A percentile compares a stretch with the other conserved stretches of the same genome.
Conservation (phyloP, 1,140 invertebrate species). For the Kradibia gibbosae region DNA sequence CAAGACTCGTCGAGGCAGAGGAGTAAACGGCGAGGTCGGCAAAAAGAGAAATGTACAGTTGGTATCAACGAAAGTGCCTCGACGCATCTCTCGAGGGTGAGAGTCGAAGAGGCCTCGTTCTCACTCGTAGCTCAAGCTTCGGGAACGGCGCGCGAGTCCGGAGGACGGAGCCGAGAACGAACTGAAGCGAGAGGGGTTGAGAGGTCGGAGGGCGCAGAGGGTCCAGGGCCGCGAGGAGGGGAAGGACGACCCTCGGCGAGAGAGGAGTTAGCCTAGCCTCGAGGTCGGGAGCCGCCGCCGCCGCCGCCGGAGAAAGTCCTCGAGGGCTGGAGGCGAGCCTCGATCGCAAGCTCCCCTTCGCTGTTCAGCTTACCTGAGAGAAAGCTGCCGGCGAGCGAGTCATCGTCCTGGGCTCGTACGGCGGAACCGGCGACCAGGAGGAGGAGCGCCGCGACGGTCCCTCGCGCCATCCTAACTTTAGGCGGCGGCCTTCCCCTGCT, state of each 20-base stretch:
- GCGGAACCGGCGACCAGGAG: slow-evolving; percentile 54
- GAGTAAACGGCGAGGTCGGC: not conserved
- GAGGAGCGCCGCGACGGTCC: slow-evolving; percentile 50
- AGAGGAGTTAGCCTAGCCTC: no score
- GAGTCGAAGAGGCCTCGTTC: slow-evolving; percentile 24
- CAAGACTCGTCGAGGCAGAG: no score
- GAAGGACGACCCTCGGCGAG: no score
- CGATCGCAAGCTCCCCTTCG: no score
- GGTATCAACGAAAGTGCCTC: slow-evolving; percentile 31
- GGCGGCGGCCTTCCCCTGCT: not conserved
- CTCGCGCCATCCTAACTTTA: not conserved
- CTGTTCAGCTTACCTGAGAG: slow-evolving; percentile 78
- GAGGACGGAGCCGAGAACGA: no score
- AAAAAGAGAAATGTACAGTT: slow-evolving; percentile 18
- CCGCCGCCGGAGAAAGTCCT: not conserved
- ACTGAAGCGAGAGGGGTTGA: no score
- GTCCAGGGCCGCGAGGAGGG: no score
- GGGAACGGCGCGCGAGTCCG: no score
- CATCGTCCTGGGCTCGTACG: slow-evolving; percentile 77
- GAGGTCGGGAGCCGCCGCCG: slow-evolving; percentile 19
- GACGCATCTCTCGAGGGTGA: slow-evolving; percentile 29
- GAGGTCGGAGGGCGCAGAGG: no score
- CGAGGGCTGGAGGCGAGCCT: not conserved
- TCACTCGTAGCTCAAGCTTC: no score
- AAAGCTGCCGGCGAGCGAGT: slow-evolving; percentile 84